Conservation (phyloP, 2,888 invertebrate species). For the Antitype chi region DNA sequence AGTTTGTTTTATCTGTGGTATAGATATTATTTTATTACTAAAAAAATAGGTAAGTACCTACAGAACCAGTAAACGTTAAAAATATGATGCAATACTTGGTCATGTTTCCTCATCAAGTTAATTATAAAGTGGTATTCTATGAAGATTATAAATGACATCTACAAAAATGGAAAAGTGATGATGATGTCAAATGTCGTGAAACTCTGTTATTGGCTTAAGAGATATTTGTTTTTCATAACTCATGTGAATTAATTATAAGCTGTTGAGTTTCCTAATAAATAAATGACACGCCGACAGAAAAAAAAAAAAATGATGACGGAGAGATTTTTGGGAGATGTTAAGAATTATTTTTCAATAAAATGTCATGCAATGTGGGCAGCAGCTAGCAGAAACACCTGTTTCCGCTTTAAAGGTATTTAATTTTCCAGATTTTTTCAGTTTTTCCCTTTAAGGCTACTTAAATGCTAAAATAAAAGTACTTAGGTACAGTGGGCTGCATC, state of each 20-base stretch:
- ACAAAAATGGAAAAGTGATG: too few relatives aligned
- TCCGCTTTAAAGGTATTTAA: not conserved
- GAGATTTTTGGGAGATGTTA: too few relatives aligned
- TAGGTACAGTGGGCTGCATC: too few relatives aligned
- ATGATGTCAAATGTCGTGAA: too few relatives aligned
- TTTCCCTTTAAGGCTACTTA: not conserved
- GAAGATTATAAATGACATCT: not conserved
- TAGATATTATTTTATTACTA: not conserved
- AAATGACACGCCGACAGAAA: too few relatives aligned
- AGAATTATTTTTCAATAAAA: not conserved
- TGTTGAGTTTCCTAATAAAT: too few relatives aligned
- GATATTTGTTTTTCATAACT: too few relatives aligned
- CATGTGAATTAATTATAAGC: too few relatives aligned
- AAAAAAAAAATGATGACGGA: too few relatives aligned
- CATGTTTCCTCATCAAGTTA: not conserved
- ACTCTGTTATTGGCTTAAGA: too few relatives aligned
- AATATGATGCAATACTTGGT: not conserved
- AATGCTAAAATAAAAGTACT: too few relatives aligned
- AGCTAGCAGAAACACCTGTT: not conserved
- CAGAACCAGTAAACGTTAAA: not conserved
- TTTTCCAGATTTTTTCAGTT: not conserved
- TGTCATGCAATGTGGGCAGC: not conserved
- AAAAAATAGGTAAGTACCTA: not conserved
- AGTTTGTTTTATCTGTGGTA: conserved; percentile 3
- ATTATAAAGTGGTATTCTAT: not conserved